Percentiles rank a stretch among this genome's conserved stretches.
Evolutionary conservation across 2,113 vertebrate species (phyloP).

Genomic region (Paratilapia polleni): DNA sequence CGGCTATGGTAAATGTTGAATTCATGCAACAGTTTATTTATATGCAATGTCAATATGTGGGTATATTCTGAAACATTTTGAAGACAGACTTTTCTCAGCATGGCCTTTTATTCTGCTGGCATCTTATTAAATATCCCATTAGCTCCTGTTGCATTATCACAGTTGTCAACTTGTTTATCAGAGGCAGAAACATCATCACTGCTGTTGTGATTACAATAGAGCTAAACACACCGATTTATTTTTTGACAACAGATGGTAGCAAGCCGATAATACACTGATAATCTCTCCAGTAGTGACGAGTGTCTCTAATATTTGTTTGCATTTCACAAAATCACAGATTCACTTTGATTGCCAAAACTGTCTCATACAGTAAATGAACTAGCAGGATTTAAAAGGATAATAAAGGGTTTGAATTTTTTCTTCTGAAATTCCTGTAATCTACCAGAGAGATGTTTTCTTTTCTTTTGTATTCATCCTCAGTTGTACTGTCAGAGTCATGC

Average conservation of each 20-base stretch:
- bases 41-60: slow-evolving; percentile 51
- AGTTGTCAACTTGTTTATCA: slow-evolving; percentile 59
- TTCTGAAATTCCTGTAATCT: slow-evolving; percentile 23
- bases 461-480: slow-evolving; percentile 5
- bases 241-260: slow-evolving; percentile 55
- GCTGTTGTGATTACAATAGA: slow-evolving; percentile 29
- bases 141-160: slow-evolving; percentile 48
- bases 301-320: slow-evolving; percentile 50
- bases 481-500: slow-evolving; percentile 5
- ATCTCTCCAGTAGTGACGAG: slow-evolving; percentile 40
- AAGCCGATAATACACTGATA: slow-evolving; percentile 41
- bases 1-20: slow-evolving; percentile 39
- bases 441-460: slow-evolving; percentile 17
- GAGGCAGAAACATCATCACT: slow-evolving; percentile 28
- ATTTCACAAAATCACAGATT: slow-evolving; percentile 46
- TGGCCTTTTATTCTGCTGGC: slow-evolving; percentile 54
- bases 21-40: slow-evolving; percentile 44
- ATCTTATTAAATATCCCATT: slow-evolving; percentile 55
- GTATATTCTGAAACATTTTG: slow-evolving; percentile 31
- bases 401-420: background rate
- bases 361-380: slow-evolving; percentile 24
- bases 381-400: slow-evolving; percentile 24
- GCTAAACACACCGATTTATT: slow-evolving; percentile 22
- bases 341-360: slow-evolving; percentile 23
- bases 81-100: slow-evolving; percentile 46